These are phyloP conservation scores for Parnassius apollo DNA, from an alignment of 2,888 invertebrate species.

Conservation along the genomic window DNA sequence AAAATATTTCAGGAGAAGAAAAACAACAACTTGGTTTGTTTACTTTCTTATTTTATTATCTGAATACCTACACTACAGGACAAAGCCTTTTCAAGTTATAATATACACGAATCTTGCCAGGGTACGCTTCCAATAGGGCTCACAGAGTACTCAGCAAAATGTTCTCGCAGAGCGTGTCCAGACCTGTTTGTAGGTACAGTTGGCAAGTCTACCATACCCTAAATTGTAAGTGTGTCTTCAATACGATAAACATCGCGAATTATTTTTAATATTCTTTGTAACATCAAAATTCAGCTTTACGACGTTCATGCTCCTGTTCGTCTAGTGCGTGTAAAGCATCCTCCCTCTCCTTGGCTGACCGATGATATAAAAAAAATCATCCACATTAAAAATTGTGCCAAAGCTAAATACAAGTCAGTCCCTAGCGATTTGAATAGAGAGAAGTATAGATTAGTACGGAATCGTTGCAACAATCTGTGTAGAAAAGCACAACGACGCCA, in stretches of 20 bases:
- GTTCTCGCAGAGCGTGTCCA: neutral
- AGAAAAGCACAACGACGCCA: too few relatives aligned
- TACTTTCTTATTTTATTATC: neutral
- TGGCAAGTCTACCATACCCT: constrained; percentile 32
- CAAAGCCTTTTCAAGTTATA: neutral
- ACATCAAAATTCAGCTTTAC: constrained; percentile 31
- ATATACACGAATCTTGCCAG: neutral
- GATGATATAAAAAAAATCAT: too few relatives aligned
- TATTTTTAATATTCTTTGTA: constrained; percentile 36
- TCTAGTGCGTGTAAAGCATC: too few relatives aligned
- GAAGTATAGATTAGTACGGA: too few relatives aligned
- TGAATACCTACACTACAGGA: neutral
- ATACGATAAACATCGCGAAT: constrained; percentile 32
- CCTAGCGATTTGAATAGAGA: too few relatives aligned
- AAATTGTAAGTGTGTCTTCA: constrained; percentile 27
- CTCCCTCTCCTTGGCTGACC: too few relatives aligned
- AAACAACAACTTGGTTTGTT: neutral
- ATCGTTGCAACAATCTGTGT: too few relatives aligned
- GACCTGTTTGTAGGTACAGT: constrained; percentile 33
- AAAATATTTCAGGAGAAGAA: neutral
- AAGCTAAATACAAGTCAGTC: too few relatives aligned
- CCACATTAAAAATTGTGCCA: too few relatives aligned
- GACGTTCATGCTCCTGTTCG: too few relatives aligned
- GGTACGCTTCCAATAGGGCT: neutral
- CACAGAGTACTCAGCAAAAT: neutral